Evolutionary conservation across 1,140 invertebrate genomes (phyloP), one percentile per base, ranked within the genome.

Genomic region (Trichogramma pretiosum): DNA sequence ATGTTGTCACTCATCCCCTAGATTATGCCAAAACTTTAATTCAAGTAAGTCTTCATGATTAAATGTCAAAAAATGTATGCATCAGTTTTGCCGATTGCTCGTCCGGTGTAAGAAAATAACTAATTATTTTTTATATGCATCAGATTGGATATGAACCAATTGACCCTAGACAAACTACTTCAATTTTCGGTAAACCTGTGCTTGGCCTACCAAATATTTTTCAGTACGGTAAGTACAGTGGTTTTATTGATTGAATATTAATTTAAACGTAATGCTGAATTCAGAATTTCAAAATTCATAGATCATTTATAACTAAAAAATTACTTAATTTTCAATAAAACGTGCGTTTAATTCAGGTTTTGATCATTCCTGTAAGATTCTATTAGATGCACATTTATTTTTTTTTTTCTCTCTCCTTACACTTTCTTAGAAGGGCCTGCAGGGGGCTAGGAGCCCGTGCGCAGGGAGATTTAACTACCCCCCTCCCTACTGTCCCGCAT

Each of bases 121-220:
- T n/a, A n/a, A n/a, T n/a, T 32, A 46, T 43, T 36, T 51, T 28
- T 43, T 55, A 40, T 53, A 56, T 50, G 42, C 64, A 67, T 50
- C 59, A 91, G 78, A 77, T 92, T 55, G 88, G 87, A 17, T 81
- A 91, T 74, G 92, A 94, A 67, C 92, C 92, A 1, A 76, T 93
- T 48, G 63, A 80, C 36, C 82, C 90, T 3, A 74, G 77, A 58
- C 77, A 79, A 26, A 81, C 83, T 1, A 82, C 73, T 43, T 89
- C 85, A 16, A 62, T 93, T 16, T 82, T 91, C 60, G 83, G 88
- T 22, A 79, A 78, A 60, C 83, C 84, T 48, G 81, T 83, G 37
- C 72, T 89, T 47, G 79, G 81, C 66, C 74, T 93, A 61, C 90
- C 92, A 46, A 92, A 90, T 68, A 81, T 89, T 56, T 88, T 93